Evolutionary conservation across 2,797 vertebrate species (phyloP), one percentile per base, ranked within the genome.

Genomic region (Pipistrellus nathusii): DNA sequence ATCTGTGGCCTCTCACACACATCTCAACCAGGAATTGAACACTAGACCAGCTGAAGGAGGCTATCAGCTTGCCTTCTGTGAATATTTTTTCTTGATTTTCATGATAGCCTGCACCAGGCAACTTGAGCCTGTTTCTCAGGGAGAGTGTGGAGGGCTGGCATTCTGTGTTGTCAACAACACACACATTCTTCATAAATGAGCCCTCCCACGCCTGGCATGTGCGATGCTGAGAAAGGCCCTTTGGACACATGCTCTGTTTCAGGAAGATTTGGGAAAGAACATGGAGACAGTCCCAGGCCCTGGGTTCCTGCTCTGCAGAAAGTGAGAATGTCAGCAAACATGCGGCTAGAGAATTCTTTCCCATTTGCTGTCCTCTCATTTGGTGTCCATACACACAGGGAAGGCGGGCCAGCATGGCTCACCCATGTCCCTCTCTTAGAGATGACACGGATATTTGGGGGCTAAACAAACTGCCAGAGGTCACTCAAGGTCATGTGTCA

Each of bases 21-120:
- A 32, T 8, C n/a, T 18, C 59, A 30, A 30, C 27, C 59, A 30
- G 27, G 59, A 62, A 62, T 14, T 30, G 59, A 62, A 30, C 25
- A 12, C 62, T 64, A 17, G 30, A n/a, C 27, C n/a, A 64, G 10
- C 30, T 1, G 7, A 30, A 64, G 62, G 62, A 83, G 41, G 86
- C 92, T 90, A 95, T 85, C 77, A 71, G 90, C 55, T 94, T 88
- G 92, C 85, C 88, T 66, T 93, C 71, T 23, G 3, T 68, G 93
- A 97, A 88, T 93, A 83, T 62, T 85, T 55, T 85, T 91, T 95
- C 82, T 85, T 51, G 57, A 46, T 90, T 90, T 94, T 73, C 35
- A 6, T 59, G 75, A 85, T 73, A 95, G 73, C 78, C 75, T 57
- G 73, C 20, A 51, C 66, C 62, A 88, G 69, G 68, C 44, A 38